Base-by-base conservation (phyloP, 2,797 vertebrate species). In the Rhinophrynus dorsalis region DNA sequence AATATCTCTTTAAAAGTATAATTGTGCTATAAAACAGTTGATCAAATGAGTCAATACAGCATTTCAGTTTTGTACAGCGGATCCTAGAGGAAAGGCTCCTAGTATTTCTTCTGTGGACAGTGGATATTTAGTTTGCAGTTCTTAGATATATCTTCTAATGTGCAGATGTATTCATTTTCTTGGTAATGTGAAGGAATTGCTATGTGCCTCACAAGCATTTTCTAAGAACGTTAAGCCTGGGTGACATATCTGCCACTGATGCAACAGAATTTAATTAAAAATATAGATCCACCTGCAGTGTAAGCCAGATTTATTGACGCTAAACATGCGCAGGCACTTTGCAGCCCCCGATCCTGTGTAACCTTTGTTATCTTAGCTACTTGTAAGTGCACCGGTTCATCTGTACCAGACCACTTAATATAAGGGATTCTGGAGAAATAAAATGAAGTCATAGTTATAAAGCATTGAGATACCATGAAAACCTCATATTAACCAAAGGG, bases 231-330 rank as follows among this genome's bases (percentile, higher is more conserved):
- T 24, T 38, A 48, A n/a, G 24, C 21, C 42, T 37, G 18, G 13
- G 0, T 17, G 17, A 64, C 17, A 37, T 17, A 4, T 38, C 38
- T n/a, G 60, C 17, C 27, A 18, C 2, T 13, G 23, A 40, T 26
- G 42, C 8, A 40, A 33, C 18, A 13, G 32, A 40, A 56, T 64
- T 27, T 40, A 64, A 71, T 57, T 64, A 18, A 50, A 63, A 50
- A 48, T 71, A 57, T 64, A 64, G 68, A 56, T 71, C 37, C 11
- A 21, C 29, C 62, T 30, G 33, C 51, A 12, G 30, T 29, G 30
- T 64, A 27, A 7, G 40, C 38, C 30, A 48, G 59, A 62, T 45
- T 24, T 55, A 29, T 47, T 40, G 58, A 29, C 17, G 5, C 18
- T 42, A 2, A 20, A 7, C 29, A 30, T 38, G 40, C 15, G 3